Conservation (phyloP, 1,140 invertebrate genomes). For the Geopemphigus sp. region DNA sequence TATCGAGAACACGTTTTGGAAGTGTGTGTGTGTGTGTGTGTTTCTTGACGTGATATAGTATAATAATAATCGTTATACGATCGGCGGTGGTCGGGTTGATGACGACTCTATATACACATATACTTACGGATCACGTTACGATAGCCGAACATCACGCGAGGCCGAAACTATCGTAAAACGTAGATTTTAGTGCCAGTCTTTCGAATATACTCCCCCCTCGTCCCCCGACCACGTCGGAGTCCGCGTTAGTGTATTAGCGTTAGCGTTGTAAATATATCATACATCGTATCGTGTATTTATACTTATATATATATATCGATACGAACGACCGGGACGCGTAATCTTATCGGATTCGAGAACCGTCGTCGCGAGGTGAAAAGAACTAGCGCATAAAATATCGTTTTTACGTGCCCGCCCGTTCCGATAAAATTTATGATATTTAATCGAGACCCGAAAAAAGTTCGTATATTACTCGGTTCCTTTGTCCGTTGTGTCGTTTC, state of each 20-base stretch:
- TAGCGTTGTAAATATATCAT: no score
- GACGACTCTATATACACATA: neutral
- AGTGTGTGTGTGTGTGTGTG: constrained; percentile 5
- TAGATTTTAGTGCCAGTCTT: constrained; percentile 2
- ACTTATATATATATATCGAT: neutral
- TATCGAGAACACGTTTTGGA: constrained; percentile 11
- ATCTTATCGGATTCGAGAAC: constrained; percentile 5
- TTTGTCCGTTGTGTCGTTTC: no score
- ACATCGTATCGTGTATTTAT: neutral
- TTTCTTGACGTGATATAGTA: neutral
- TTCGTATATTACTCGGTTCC: no score
- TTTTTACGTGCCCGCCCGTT: neutral
- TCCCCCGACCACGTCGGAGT: no score
- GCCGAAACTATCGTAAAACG: constrained; percentile 22
- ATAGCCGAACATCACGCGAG: constrained; percentile 5
- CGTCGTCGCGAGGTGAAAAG: neutral
- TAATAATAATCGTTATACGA: constrained; percentile 15
- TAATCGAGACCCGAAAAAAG: neutral
- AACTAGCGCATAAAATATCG: neutral
- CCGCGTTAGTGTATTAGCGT: no score
- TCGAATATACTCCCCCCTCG: no score
- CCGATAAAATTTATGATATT: neutral
- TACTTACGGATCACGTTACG: neutral
- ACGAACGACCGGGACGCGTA: neutral
- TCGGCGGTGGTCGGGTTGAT: constrained; percentile 9